These are phyloP conservation scores for Podarcis cretensis DNA, from an alignment of 2,113 vertebrate species.

Conservation along the genomic window DNA sequence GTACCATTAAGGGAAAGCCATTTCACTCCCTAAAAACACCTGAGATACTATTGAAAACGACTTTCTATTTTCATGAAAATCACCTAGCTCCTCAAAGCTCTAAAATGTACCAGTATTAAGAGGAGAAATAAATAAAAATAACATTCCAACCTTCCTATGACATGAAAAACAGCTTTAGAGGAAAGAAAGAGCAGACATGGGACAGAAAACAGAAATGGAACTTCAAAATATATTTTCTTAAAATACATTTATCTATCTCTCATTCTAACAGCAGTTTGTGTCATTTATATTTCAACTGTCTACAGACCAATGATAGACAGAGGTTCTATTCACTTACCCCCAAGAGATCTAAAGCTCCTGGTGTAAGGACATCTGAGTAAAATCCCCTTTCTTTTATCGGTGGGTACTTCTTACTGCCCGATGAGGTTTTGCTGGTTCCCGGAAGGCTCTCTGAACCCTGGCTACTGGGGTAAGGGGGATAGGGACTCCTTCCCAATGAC, in stretches of 20 bases:
- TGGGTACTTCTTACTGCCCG: conserved; percentile 44
- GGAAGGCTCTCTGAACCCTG: conserved; percentile 4
- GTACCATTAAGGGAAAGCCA: neutral
- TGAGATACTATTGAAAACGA: neutral
- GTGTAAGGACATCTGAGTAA: conserved; percentile 74
- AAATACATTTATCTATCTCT: neutral
- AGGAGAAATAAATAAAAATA: neutral
- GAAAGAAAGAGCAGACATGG: neutral
- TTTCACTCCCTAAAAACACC: neutral
- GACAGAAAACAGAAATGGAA: neutral
- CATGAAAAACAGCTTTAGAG: neutral
- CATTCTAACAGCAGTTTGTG: neutral
- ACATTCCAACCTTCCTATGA: too few relatives aligned
- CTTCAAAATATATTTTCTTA: neutral
- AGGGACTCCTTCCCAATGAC: conserved; percentile 31
- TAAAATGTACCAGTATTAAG: neutral
- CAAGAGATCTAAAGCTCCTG: conserved; percentile 59
- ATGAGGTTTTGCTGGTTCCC: conserved; percentile 9
- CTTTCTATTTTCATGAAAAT: neutral
- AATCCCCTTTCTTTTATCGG: conserved; percentile 67
- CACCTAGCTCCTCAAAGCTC: neutral
- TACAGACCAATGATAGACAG: neutral
- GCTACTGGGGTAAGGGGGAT: neutral
- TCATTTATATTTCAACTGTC: neutral
- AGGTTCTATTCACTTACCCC: conserved; percentile 70